Percentiles rank a stretch among this genome's conserved stretches.
These are phyloP conservation scores for Acrocephalus arundinaceus DNA, from an alignment of 2,113 vertebrate genomes.

Conservation along the genomic window DNA sequence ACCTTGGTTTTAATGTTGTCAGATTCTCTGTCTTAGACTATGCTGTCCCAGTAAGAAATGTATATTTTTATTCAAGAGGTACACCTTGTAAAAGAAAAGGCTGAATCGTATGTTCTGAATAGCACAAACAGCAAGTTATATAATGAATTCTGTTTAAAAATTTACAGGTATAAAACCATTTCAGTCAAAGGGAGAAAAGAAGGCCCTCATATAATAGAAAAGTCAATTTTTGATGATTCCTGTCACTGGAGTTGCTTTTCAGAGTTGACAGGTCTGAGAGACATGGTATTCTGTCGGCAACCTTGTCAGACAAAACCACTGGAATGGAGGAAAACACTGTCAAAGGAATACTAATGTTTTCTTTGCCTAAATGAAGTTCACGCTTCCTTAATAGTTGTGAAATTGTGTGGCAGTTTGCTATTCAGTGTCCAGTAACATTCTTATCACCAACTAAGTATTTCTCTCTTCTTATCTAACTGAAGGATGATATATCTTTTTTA, in stretches of 20 bases:
- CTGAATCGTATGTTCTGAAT: background rate
- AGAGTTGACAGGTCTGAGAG: background rate
- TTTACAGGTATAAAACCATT: background rate
- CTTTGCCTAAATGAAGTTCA: background rate
- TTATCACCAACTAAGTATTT: background rate
- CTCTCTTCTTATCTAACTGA: background rate
- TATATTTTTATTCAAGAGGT: background rate
- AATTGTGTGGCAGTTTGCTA: background rate
- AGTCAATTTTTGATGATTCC: background rate
- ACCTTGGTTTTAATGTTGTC: background rate
- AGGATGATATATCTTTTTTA: background rate
- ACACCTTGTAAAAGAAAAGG: background rate
- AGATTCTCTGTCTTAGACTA: background rate
- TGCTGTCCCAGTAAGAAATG: background rate
- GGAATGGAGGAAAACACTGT: background rate
- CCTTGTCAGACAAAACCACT: background rate
- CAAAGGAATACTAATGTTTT: constrained; percentile 3
- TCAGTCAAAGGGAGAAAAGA: constrained; percentile 2
- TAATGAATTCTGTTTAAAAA: background rate
- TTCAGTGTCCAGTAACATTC: background rate
- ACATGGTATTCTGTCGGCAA: background rate
- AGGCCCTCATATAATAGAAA: background rate
- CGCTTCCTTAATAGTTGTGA: background rate
- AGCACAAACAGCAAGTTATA: background rate
- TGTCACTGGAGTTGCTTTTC: background rate